Base-by-base conservation (phyloP, 2,113 vertebrate genomes). In the Anhinga anhinga region DNA sequence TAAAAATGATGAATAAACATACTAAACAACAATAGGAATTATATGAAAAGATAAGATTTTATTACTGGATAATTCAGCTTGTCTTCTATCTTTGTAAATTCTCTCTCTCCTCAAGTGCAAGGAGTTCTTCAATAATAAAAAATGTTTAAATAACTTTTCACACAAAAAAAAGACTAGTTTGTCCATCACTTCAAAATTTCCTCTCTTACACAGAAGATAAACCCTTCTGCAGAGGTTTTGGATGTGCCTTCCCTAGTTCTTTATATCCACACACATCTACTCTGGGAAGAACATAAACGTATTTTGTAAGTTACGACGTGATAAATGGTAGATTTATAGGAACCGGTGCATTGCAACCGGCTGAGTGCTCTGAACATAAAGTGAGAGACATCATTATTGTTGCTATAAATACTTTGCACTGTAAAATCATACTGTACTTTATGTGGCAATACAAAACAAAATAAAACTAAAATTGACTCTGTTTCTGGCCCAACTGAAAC, bases 351-450 rank as follows among this genome's bases (percentile, higher is more conserved):
- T 16, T 82, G 69, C 56, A 87, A 69, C 27, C 50, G 52, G 36
- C 40, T 72, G 76, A 92, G 49, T 56, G 40, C 44, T 76, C 65
- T 86, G 49, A 71, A 90, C 63, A 71, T 70, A 67, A 95, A 86
- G 32, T 59, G 47, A 93, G 36, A 83, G 42, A 74, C 36, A 79
- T 80, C 56, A 50, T 65, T 85, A 70, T 8, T 67, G 26, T 27
- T 90, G 34, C 80, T 92, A 76, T 55, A 95, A 93, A 92, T 94
- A 95, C 61, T 78, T 47, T 45, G 38, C 76, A 86, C 61, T 34
- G 40, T 87, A 95, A 94, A 94, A 94, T 74, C 15, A 32, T 56
- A 83, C 59, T 71, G 55, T 81, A 82, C 34, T 95, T 93, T 67
- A 88, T 38, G n/a, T 59, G 36, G 44, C 72, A 93, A 90, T 74